Base-by-base conservation (phyloP, 2,113 vertebrate genomes). In the Pelecanus crispus region DNA sequence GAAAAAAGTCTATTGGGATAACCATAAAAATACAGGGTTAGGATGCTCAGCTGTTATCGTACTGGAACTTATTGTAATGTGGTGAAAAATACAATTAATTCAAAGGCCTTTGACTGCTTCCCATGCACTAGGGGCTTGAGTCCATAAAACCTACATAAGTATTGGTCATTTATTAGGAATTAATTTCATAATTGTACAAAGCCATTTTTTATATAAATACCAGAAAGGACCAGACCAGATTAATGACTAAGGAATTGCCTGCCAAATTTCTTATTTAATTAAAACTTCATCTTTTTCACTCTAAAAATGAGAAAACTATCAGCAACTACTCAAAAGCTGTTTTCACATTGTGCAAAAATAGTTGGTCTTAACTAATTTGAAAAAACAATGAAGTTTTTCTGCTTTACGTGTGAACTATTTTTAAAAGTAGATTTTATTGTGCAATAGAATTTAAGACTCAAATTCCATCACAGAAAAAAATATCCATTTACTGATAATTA, bases 81-180 rank as follows among this genome's bases (percentile, higher is more conserved):
- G 13, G 47, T 29, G 74, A 94, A 75, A 78, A 92, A 92, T 32
- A 55, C 62, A 93, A 78, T 96, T 97, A 92, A 90, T 92, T 92
- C 74, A 84, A 83, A 74, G 94, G 21, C 91, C 89, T 90, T 90
- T 72, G 85, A 93, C 77, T 95, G 19, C 55, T 77, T 96, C 93
- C 92, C 3, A 5, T 81, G 62, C 77, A 67, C 79, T 84, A 31
- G 65, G 89, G 71, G 66, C 40, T 81, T 56, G 86, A 94, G 95
- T 97, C 95, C 97, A 95, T 96, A 97, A 97, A 97, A 95, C 72
- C 94, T 92, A 74, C 90, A 82, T 97, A 92, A 96, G 92, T 94
- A 96, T 15, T 63, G 82, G 94, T 66, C 90, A 96, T 96, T 96
- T 96, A 92, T 97, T 96, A 97, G 86, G 88, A 88, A 97, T 74